Percentiles rank a stretch among this genome's conserved stretches.
Conservation (phyloP, 2,797 vertebrate genomes). For the Rhabdomys pumilio region DNA sequence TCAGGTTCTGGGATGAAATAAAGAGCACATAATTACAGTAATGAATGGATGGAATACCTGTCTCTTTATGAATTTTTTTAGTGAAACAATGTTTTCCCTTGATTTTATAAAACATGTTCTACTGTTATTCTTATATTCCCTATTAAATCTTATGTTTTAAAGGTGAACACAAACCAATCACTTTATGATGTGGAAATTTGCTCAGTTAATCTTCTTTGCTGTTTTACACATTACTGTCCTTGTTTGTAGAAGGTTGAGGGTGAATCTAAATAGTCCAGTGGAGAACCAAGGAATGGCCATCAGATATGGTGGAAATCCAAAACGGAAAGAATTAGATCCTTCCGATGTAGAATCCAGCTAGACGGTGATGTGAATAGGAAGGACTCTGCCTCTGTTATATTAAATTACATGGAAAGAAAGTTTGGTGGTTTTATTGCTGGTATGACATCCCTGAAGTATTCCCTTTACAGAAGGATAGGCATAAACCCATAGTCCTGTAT, state of each 20-base stretch:
- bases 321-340: background rate
- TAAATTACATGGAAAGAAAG: background rate
- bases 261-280: background rate
- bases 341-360: fast-evolving
- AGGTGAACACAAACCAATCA: background rate
- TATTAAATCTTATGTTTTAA: background rate
- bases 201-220: background rate
- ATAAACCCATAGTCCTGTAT: background rate
- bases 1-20: background rate
- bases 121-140: background rate
- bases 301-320: background rate
- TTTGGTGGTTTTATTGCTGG: background rate
- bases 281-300: background rate
- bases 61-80: background rate
- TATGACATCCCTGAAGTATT: background rate
- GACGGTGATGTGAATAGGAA: too few relatives aligned
- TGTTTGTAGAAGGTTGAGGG: background rate
- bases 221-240: background rate
- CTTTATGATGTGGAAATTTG: background rate
- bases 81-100: background rate
- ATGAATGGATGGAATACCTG: background rate
- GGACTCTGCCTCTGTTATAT: background rate
- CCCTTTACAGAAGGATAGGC: background rate
- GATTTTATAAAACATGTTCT: background rate
- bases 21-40: fast-evolving